Conservation (phyloP, 1,140 invertebrate species). For the Drosophila nebulosa region DNA sequence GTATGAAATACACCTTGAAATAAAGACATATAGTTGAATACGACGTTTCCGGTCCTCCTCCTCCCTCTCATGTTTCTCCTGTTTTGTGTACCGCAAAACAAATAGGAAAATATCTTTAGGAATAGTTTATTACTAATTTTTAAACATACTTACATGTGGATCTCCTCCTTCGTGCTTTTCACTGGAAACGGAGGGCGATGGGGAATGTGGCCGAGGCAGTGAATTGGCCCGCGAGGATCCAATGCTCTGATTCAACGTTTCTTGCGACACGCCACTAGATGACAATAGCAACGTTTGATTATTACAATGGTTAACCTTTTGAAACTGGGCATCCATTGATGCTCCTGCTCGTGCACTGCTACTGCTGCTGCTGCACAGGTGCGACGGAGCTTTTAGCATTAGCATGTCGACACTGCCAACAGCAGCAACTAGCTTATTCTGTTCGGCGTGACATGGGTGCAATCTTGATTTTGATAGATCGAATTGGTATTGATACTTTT, state of each 20-base stretch:
- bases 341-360: conserved; percentile 7
- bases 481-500: conserved; percentile 1
- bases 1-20: conserved; percentile 98
- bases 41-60: conserved; percentile 96
- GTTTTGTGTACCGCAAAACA: not conserved
- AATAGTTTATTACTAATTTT: conserved; percentile 10
- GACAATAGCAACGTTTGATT: conserved; percentile 84
- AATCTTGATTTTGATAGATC: not conserved
- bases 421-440: conserved; percentile 14
- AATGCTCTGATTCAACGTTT: conserved; percentile 84
- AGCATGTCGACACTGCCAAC: not conserved
- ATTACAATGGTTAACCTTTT: conserved; percentile 35
- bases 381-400: conserved; percentile 17
- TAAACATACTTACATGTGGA: conserved; percentile 50
- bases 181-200: conserved; percentile 90
- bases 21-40: conserved; percentile 98
- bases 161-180: conserved; percentile 86
- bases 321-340: conserved; percentile 19
- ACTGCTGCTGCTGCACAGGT: conserved; percentile 5
- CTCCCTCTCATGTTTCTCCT: conserved; percentile 93
- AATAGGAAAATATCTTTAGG: not conserved
- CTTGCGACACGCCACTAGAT: conserved; percentile 85
- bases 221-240: conserved; percentile 84
- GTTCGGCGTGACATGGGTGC: conserved; percentile 16
- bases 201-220: conserved; percentile 89